Evolutionary conservation across 2,888 invertebrate species (phyloP).

Genomic region (Acanthosoma haemorrhoidale): DNA sequence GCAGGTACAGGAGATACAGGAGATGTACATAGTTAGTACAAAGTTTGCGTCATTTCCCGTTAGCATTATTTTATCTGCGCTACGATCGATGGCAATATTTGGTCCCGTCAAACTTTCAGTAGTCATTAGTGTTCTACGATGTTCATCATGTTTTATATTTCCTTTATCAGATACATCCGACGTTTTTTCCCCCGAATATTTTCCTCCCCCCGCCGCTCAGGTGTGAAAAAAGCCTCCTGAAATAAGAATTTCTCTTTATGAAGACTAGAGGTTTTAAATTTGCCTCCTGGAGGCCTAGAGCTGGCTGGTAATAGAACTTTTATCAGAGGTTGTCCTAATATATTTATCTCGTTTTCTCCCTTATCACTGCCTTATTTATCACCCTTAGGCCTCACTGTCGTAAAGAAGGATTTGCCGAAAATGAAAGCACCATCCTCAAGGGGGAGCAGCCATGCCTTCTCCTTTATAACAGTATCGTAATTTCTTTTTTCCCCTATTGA

Average conservation of each 20-base stretch:
- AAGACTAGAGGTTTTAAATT: not conserved
- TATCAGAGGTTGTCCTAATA: slow-evolving; percentile 18
- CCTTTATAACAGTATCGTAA: slow-evolving; percentile 24
- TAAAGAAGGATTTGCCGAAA: slow-evolving; percentile 20
- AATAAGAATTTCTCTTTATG: not conserved
- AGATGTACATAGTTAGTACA: too few relatives aligned
- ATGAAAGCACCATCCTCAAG: not conserved
- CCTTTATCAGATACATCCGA: too few relatives aligned
- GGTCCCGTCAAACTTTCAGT: too few relatives aligned
- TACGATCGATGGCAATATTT: too few relatives aligned
- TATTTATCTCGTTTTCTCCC: slow-evolving; percentile 16
- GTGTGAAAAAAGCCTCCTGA: not conserved
- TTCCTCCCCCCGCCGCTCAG: too few relatives aligned
- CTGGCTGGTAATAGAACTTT: slow-evolving; percentile 3
- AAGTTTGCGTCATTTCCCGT: too few relatives aligned
- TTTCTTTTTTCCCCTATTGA: slow-evolving; percentile 18
- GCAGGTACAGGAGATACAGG: too few relatives aligned
- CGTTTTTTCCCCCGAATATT: too few relatives aligned
- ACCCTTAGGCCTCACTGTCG: not conserved
- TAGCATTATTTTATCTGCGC: too few relatives aligned
- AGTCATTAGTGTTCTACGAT: too few relatives aligned
- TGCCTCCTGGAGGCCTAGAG: not conserved
- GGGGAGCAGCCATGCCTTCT: not conserved
- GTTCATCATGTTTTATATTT: too few relatives aligned
- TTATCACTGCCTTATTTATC: slow-evolving; percentile 21